A percentile compares a stretch with the other conserved stretches of the same genome.
Evolutionary conservation across 2,113 vertebrate species (phyloP).

Genomic region (Clupea harengus): DNA sequence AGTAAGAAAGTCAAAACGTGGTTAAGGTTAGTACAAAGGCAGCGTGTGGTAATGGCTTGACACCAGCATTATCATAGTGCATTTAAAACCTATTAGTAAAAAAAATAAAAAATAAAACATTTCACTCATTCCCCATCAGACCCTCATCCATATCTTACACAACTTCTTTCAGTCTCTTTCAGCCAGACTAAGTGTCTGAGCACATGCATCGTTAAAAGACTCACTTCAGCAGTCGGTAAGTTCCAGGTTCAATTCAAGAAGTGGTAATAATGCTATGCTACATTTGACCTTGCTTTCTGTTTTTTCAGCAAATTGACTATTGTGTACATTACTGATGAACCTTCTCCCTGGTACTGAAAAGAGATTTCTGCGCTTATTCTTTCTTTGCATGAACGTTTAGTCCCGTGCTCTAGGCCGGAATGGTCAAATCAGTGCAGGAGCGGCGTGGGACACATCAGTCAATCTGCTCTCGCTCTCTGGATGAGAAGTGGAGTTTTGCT

Average conservation of each 20-base stretch:
- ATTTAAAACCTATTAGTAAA: background rate
- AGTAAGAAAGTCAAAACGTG: background rate
- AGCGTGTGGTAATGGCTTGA: background rate
- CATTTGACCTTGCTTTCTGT: background rate
- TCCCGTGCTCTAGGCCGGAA: too few species aligned
- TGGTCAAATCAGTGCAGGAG: too few species aligned
- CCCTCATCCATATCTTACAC: background rate
- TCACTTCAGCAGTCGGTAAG: too few species aligned
- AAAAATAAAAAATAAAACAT: too few species aligned
- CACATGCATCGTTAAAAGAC: too few species aligned
- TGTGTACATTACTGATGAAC: background rate
- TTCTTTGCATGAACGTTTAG: too few species aligned
- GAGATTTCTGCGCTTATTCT: background rate
- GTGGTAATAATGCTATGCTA: too few species aligned
- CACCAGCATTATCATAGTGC: background rate
- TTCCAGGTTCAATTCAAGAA: too few species aligned
- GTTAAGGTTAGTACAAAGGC: background rate
- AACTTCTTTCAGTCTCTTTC: background rate
- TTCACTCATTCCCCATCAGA: background rate
- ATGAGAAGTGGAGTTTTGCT: too few species aligned
- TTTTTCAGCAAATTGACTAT: background rate
- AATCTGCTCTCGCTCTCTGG: too few species aligned
- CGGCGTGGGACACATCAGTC: too few species aligned
- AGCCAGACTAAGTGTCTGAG: too few species aligned
- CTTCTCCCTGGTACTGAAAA: background rate